Percentiles rank a stretch among this genome's conserved stretches.
Conservation (phyloP, 2,797 vertebrate genomes). For the Percopsis omiscomaycus region DNA sequence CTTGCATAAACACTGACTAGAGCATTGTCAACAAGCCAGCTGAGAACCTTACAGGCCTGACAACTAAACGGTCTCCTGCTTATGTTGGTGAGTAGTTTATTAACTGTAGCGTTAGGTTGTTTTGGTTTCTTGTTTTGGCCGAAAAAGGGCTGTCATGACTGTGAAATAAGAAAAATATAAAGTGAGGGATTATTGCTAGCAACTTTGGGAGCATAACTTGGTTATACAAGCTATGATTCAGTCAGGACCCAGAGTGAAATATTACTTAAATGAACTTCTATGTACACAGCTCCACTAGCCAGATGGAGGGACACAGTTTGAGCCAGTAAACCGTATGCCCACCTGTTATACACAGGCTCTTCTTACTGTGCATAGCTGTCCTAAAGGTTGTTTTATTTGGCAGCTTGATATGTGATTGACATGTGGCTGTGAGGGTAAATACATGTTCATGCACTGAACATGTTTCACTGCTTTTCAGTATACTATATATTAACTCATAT, state of each 20-base stretch:
- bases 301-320: neutral
- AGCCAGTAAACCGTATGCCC: neutral
- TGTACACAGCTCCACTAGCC: neutral
- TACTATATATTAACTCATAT: too few relatives aligned
- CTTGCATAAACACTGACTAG: constrained; percentile 51
- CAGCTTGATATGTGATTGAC: neutral
- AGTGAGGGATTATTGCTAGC: too few relatives aligned
- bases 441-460: too few relatives aligned
- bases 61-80: constrained; percentile 23
- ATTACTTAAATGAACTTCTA: neutral
- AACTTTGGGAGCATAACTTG: too few relatives aligned
- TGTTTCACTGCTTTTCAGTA: too few relatives aligned
- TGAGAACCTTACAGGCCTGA: constrained; percentile 21
- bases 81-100: constrained; percentile 61
- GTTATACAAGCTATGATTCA: too few relatives aligned
- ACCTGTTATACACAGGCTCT: neutral
- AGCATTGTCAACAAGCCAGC: constrained; percentile 25
- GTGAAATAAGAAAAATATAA: too few relatives aligned
- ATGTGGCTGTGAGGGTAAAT: too few relatives aligned
- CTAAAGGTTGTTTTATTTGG: neutral
- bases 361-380: neutral
- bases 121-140: constrained; percentile 8
- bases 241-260: too few relatives aligned
- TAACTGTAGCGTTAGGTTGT: constrained; percentile 1
- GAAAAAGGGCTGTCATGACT: neutral